A percentile compares a stretch with the other conserved stretches of the same genome.
Conservation (phyloP, 2,113 vertebrate genomes). For the Periophthalmodon schlosseri region DNA sequence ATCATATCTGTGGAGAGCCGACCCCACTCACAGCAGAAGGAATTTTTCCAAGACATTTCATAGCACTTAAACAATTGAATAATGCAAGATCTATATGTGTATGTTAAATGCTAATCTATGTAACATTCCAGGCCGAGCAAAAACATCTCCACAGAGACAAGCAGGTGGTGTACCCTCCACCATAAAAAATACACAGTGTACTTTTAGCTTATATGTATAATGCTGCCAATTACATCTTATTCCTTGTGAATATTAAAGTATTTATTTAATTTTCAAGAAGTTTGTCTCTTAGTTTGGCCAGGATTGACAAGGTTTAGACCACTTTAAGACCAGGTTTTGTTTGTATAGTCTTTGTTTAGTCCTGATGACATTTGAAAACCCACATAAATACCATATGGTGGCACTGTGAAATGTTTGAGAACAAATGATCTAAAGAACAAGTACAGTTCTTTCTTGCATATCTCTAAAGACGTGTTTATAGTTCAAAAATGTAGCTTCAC, state of each 20-base stretch:
- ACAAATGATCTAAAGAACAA: slow-evolving; percentile 42
- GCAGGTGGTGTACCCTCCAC: no score
- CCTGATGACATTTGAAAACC: not conserved
- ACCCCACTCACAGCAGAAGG: no score
- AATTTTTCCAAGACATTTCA: no score
- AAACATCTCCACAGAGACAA: no score
- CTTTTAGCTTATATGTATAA: not conserved
- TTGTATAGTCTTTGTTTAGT: not conserved
- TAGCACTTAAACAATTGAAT: no score
- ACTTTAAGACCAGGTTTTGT: not conserved
- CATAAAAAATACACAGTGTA: no score
- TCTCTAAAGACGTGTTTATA: slow-evolving; percentile 48
- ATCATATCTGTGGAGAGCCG: no score
- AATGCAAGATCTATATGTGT: no score
- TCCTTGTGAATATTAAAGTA: not conserved
- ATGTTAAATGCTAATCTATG: no score
- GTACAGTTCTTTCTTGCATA: slow-evolving; percentile 45
- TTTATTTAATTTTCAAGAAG: not conserved
- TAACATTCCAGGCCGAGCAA: no score
- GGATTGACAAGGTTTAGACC: not conserved
- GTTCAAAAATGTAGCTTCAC: slow-evolving; percentile 63
- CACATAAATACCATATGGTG: not conserved
- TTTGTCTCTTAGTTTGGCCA: not conserved
- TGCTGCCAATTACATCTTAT: not conserved
- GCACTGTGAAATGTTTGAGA: not conserved